phyloP scores from a whole-genome alignment of 1,140 invertebrate species.

The Scaptomyza hsui region DNA sequence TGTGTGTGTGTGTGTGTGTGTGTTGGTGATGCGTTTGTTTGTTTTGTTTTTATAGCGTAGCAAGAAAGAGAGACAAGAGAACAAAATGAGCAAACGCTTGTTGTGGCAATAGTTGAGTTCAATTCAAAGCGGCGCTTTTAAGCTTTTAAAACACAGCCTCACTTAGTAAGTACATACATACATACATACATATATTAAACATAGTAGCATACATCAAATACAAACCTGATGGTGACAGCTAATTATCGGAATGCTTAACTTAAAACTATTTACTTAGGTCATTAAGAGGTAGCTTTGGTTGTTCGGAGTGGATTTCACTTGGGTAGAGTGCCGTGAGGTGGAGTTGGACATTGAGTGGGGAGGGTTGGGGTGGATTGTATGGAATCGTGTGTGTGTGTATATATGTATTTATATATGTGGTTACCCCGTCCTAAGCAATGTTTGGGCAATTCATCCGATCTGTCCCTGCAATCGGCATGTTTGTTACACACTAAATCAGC shows the following conservation, averaged over 20 bases:
- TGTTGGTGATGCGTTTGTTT: constrained; percentile 14
- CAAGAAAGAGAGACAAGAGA: constrained; percentile 63
- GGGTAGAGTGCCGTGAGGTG: not conserved
- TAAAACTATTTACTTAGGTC: constrained; percentile 9
- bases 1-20: not conserved
- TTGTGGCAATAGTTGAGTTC: constrained; percentile 10
- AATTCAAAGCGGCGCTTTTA: not conserved
- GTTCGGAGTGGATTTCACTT: not conserved
- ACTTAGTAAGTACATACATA: constrained; percentile 6
- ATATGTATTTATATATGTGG: constrained; percentile 3
- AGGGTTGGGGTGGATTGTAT: not conserved
- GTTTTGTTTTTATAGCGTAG: constrained; percentile 12
- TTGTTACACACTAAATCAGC: constrained; percentile 87
- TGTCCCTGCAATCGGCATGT: constrained; percentile 87
- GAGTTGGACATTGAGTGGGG: not conserved
- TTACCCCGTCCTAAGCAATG: constrained; percentile 58
- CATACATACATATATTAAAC: constrained; percentile 1
- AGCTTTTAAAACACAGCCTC: constrained; percentile 2
- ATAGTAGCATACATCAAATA: constrained; percentile 2
- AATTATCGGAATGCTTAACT: not conserved
- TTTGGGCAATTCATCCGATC: constrained; percentile 87
- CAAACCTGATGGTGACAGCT: constrained; percentile 8
- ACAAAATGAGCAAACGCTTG: constrained; percentile 43
- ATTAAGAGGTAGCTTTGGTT: not conserved
- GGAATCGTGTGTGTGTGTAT: constrained; percentile 22